A percentile compares a stretch with the other conserved stretches of the same genome.
These are phyloP conservation scores for Pterobdella sp. DNA, from an alignment of 2,888 invertebrate species.

Conservation along the genomic window DNA sequence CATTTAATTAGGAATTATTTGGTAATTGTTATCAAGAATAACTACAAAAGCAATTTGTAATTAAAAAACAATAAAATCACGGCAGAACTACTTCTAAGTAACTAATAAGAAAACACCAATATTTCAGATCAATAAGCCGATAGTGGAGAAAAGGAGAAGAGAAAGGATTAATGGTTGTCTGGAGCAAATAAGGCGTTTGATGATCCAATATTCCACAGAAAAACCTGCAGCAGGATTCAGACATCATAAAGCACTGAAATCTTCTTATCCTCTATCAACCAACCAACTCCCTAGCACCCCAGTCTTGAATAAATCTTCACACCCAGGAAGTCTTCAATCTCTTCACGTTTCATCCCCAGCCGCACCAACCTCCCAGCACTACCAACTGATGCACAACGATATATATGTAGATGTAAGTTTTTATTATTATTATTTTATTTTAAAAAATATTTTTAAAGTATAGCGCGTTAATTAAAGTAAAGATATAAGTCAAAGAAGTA, in stretches of 20 bases:
- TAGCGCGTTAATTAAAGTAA: not conserved
- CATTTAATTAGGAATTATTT: not conserved
- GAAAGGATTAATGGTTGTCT: conserved; percentile 29
- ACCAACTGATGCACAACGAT: not conserved
- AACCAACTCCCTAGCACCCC: not conserved
- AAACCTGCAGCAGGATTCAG: not conserved
- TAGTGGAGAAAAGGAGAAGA: conserved; percentile 29
- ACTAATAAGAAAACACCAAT: no score
- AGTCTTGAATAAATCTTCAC: not conserved
- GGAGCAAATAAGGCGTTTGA: conserved; percentile 16
- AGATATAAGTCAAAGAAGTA: not conserved
- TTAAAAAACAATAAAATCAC: no score
- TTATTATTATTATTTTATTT: not conserved
- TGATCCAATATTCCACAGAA: not conserved
- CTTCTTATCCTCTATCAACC: not conserved
- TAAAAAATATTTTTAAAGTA: not conserved
- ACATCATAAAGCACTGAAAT: not conserved
- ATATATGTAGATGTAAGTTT: not conserved
- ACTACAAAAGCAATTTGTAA: no score
- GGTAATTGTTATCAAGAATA: not conserved
- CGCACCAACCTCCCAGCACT: not conserved
- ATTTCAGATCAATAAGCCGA: conserved; percentile 31
- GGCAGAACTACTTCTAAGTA: no score
- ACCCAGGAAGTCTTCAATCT: not conserved
- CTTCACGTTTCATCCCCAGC: not conserved